Base-by-base conservation (phyloP, 2,888 invertebrate genomes). In the Iselma pallidipennis region DNA sequence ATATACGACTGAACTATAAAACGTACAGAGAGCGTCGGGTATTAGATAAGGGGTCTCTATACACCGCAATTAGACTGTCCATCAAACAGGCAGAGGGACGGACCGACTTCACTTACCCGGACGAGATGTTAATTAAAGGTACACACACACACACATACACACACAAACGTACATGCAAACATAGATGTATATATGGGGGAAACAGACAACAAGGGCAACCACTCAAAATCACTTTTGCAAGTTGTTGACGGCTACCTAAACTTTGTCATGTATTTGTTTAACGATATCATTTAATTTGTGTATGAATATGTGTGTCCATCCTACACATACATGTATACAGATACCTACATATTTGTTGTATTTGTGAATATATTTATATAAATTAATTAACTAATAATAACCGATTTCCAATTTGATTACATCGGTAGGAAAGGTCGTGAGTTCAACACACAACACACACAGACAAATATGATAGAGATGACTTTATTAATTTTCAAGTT, bases 41-140 rank as follows among this genome's bases (percentile, higher is more conserved):
- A 65, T 68, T 68, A 69, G 66, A 69, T 63, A 60, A 66, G 66
- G 63, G 61, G 37, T 16, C 37, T 57, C 63, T 57, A 57, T 67
- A 69, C 61, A 57, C 69, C 64, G 63, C 69, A 68, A 71, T 71
- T 71, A 71, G 65, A 68, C 65, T 71, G 71, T 71, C 71, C 61
- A 71, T 70, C 70, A 71, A 64, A 49, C 29, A 19, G 56, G 57
- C 57, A 58, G 64, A 56, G 54, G 61, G 64, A 61, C 59, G 57
- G 51, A 52, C 62, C 58, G 52, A 62, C 58, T 59, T 62, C 52
- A 62, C 61, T 60, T 60, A 31, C 51, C 60, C 52, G 55, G 57
- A 57, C 64, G 57, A 64, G 61, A 64, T 64, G 61, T 64, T 64
- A 64, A 64, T 64, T 64, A 64, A 61, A 57, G 62, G 62, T 61